Percentiles rank a stretch among this genome's conserved stretches.
phyloP scores from a whole-genome alignment of 2,888 invertebrate genomes.

The Hyposoter dolosus region DNA sequence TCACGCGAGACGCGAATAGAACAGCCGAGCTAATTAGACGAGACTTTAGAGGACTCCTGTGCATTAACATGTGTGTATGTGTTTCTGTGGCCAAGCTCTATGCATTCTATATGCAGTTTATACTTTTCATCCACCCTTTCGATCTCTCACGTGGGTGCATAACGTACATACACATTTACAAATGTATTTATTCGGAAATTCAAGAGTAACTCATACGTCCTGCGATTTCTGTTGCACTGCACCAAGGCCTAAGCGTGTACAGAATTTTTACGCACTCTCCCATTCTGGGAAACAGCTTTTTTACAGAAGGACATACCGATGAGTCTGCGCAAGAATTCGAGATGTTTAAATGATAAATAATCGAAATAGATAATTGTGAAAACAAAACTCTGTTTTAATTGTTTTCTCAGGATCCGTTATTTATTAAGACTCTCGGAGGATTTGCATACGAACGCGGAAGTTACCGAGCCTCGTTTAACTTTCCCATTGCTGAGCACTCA shows the following conservation, averaged over 20 bases:
- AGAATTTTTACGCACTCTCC: slow-evolving; percentile 3
- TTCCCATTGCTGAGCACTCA: slow-evolving; percentile 65
- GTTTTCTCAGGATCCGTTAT: slow-evolving; percentile 11
- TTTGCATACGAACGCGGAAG: slow-evolving; percentile 69
- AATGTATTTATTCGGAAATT: slow-evolving; percentile 24
- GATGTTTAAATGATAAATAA: background rate
- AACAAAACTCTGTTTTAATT: slow-evolving; percentile 15
- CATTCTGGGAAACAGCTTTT: background rate
- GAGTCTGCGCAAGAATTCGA: background rate
- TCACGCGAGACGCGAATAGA: slow-evolving; percentile 83
- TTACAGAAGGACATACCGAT: background rate
- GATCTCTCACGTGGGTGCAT: slow-evolving; percentile 70
- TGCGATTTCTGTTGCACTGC: slow-evolving; percentile 74
- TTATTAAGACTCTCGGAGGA: slow-evolving; percentile 16
- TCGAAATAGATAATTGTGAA: background rate
- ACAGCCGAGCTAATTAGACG: slow-evolving; percentile 83
- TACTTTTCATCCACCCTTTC: slow-evolving; percentile 16
- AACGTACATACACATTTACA: slow-evolving; percentile 68
- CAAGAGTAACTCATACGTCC: slow-evolving; percentile 81
- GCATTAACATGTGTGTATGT: slow-evolving; percentile 9
- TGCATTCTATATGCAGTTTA: slow-evolving; percentile 28
- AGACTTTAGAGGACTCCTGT: slow-evolving; percentile 70
- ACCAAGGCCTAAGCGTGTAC: slow-evolving; percentile 29
- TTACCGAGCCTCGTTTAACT: slow-evolving; percentile 55
- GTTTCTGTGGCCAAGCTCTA: background rate